Evolutionary conservation across 2,113 vertebrate species (phyloP), one percentile per base, ranked within the genome.

Genomic region (Benitochromis conjunctus): DNA sequence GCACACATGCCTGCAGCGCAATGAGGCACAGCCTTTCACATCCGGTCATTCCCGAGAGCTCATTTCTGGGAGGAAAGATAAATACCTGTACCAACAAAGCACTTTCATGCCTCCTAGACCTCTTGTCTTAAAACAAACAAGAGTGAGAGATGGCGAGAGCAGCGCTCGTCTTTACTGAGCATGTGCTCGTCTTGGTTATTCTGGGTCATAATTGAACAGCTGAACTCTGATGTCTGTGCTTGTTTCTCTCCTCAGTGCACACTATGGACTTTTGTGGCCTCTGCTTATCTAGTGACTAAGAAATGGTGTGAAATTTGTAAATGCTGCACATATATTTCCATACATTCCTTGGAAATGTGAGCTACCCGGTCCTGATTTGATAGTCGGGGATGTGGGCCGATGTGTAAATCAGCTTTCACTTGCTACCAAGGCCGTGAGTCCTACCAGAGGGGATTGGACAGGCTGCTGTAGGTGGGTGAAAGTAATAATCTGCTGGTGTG

Each of bases 351-450:
- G 2, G 53, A 85, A 64, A 87, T 57, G 24, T 19, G 66, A 83
- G 31, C 53, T 3, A 55, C 57, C 60, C 60, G 14, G 74, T 38
- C 53, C 83, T 88, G 83, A 89, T 93, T 77, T 92, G 78, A 90
- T 88, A 84, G 86, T 85, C 14, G 9, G 62, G 84, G 83, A 90
- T 87, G 89, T 85, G 89, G 90, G 89, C 80, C 7, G 62, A 90
- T 60, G 84, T 91, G 69, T 83, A 90, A 93, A 94, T 89, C 91
- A 89, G 91, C 90, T 91, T 95, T 93, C 74, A 60, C 51, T 85
- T n/a, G 9, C 79, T 48, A 58, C 31, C 60, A 31, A 29, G 81
- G 83, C 69, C 66, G 0, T 21, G 66, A 79, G 74, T 62, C 80
- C 86, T 87, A 89, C 88, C 90, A 85, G 74, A 84, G 85, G 79